Percentiles rank a stretch among this genome's conserved stretches.
Conservation (phyloP, 2,113 vertebrate genomes). For the Semnopithecus entellus region DNA sequence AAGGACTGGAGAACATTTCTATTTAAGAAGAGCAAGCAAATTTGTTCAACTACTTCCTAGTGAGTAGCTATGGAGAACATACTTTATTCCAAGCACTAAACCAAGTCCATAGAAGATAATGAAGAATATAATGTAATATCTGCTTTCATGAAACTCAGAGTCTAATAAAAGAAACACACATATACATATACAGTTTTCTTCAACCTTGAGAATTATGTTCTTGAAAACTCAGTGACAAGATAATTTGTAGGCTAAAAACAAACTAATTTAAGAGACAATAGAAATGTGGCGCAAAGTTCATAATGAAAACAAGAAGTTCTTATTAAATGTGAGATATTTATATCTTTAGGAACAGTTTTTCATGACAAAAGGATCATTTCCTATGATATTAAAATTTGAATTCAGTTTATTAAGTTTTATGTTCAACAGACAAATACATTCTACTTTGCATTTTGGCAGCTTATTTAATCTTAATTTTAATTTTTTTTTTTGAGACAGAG, state of each 20-base stretch:
- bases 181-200: neutral
- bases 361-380: neutral
- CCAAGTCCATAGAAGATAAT: neutral
- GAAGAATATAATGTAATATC: neutral
- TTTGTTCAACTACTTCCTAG: neutral
- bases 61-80: neutral
- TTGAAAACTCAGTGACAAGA: neutral
- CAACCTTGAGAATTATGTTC: neutral
- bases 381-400: conserved; percentile 30
- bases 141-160: neutral
- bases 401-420: conserved; percentile 12
- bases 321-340: neutral
- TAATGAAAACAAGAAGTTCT: neutral
- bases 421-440: neutral
- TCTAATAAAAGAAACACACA: neutral
- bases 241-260: neutral
- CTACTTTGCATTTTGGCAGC: neutral
- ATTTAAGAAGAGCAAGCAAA: neutral
- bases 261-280: neutral
- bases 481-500: too few species aligned
- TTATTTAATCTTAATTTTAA: neutral
- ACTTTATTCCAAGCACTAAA: neutral
- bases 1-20: neutral
- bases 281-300: neutral
- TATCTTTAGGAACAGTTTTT: neutral